A percentile compares a stretch with the other conserved stretches of the same genome.
phyloP scores from a whole-genome alignment of 2,888 invertebrate species.

The Anthophora plumipes region DNA sequence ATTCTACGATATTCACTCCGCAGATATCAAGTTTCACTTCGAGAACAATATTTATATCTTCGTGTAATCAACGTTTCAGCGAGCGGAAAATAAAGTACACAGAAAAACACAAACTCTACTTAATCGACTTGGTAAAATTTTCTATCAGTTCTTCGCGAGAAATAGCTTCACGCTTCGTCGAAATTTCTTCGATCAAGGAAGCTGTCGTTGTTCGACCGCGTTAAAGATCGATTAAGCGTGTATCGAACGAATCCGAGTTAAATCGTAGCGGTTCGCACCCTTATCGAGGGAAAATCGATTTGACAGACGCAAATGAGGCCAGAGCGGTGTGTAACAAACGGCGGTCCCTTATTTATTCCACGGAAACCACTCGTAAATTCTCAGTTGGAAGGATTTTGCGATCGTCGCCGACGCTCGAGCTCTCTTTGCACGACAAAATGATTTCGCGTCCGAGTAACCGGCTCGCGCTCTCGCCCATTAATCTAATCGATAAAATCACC shows the following conservation, averaged over 20 bases:
- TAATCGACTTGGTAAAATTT: background rate
- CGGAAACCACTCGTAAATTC: slow-evolving; percentile 53
- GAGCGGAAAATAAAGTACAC: too few species aligned
- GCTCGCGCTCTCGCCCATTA: slow-evolving; percentile 71
- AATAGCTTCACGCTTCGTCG: too few species aligned
- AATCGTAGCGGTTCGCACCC: slow-evolving; percentile 2
- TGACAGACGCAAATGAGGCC: slow-evolving; percentile 39
- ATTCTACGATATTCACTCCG: too few species aligned
- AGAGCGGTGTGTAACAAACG: slow-evolving; percentile 34
- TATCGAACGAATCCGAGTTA: slow-evolving; percentile 19
- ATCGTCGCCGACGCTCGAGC: slow-evolving; percentile 44
- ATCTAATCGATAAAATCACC: slow-evolving; percentile 75
- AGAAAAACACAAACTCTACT: background rate
- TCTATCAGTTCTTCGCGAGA: too few species aligned
- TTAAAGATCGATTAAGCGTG: too few species aligned
- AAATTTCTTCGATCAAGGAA: too few species aligned
- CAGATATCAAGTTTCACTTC: background rate
- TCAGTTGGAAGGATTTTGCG: slow-evolving; percentile 40
- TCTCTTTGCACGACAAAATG: slow-evolving; percentile 52
- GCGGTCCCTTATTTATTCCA: slow-evolving; percentile 55
- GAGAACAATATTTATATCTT: too few species aligned
- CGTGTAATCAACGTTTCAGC: background rate
- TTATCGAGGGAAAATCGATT: slow-evolving; percentile 43
- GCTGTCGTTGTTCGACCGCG: too few species aligned
- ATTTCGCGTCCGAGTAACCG: slow-evolving; percentile 61